phyloP scores from a whole-genome alignment of 1,140 invertebrate species.

The Tetragonula clypearis region DNA sequence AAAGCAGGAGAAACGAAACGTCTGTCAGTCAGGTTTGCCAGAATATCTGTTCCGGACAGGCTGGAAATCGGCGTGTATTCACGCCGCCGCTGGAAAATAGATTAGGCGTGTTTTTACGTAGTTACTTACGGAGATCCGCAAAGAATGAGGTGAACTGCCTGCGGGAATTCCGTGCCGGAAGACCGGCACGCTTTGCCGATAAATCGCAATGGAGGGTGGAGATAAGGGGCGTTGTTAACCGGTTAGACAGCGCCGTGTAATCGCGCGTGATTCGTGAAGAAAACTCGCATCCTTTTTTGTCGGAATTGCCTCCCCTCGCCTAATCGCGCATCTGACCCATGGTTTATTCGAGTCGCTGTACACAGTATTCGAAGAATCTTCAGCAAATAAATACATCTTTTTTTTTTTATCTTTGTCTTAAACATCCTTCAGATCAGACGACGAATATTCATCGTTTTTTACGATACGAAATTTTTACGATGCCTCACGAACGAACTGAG shows the following conservation, averaged over 20 bases:
- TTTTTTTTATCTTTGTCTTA: too few species aligned
- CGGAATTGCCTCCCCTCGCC: not conserved
- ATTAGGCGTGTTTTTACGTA: conserved; percentile 65
- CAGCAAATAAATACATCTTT: too few species aligned
- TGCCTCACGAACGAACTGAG: too few species aligned
- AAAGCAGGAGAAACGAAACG: not conserved
- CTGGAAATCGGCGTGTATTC: conserved; percentile 48
- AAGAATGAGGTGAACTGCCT: conserved; percentile 34
- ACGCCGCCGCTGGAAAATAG: conserved; percentile 50
- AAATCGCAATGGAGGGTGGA: conserved; percentile 53
- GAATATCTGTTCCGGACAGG: conserved; percentile 15
- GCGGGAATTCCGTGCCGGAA: conserved; percentile 63
- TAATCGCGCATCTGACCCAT: conserved; percentile 9
- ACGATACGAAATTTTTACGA: not conserved
- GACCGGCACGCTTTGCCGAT: conserved; percentile 52
- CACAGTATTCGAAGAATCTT: too few species aligned
- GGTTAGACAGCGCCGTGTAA: conserved; percentile 55
- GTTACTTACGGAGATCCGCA: conserved; percentile 57
- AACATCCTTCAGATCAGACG: too few species aligned
- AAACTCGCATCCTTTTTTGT: conserved; percentile 41
- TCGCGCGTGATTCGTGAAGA: conserved; percentile 61
- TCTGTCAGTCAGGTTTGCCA: not conserved
- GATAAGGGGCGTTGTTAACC: conserved; percentile 64
- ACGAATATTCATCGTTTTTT: too few species aligned
- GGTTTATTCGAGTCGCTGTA: too few species aligned